Base-by-base conservation (phyloP, 2,888 invertebrate species). In the Leptinotarsa tumamoca region DNA sequence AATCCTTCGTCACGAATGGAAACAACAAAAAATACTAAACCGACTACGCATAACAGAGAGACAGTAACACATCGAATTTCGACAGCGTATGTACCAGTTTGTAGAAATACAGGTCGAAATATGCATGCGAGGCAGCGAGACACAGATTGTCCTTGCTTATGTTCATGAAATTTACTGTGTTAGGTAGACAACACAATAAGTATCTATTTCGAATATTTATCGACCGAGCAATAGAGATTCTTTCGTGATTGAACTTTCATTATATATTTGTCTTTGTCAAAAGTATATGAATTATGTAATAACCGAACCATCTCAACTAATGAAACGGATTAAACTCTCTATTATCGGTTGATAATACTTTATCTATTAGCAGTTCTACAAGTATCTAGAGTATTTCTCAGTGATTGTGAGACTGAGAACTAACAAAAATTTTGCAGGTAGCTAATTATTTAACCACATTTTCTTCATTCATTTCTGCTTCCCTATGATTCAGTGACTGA, bases 81-180 rank as follows among this genome's bases (percentile, higher is more conserved):
- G 73, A 87, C 88, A 86, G 87, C 87, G 88, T 88, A 88, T 86
- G 88, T 88, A 88, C 88, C 87, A 79, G 85, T 85, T 87, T 86
- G 85, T 87, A 86, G 84, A 83, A 82, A 81, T 83, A 85, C 83
- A 82, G 83, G 84, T 82, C 83, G 83, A 77, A 82, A 83, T 79
- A 80, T 82, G 80, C 84, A 84, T 81, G 81, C 83, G 81, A 80
- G 83, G 77, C 80, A 80, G 78, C 83, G 81, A 79, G 80, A 80
- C 75, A 82, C 83, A 77, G 86, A 87, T 82, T 87, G 88, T 85
- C 88, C 88, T 73, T 88, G 88, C 85, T 85, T 88, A 84, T 88
- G 88, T 84, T 89, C 88, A 84, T 89, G 87, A 88, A 84, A 84
- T 81, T 83, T 80, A 72, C 78, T 74, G 70, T 74, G 85, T 87